Conservation (phyloP, 1,140 invertebrate species). For the Drosophila nannoptera region DNA sequence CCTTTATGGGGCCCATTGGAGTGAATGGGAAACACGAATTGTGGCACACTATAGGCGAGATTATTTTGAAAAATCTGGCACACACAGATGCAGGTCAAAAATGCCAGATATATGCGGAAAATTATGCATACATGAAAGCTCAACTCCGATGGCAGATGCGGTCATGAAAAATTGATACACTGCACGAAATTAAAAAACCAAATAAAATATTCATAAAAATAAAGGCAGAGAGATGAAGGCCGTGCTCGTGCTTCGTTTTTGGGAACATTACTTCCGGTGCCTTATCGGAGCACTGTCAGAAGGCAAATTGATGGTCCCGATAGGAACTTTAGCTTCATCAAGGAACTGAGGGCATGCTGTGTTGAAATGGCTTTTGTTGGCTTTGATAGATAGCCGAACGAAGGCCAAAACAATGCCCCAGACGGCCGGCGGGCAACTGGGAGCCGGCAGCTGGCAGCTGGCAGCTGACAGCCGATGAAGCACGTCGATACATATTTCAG, state of each 20-base stretch:
- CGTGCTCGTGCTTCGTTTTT: slow-evolving; percentile 9
- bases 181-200: no score
- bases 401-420: slow-evolving; percentile 27
- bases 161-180: no score
- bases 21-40: slow-evolving; percentile 13
- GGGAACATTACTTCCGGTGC: neutral
- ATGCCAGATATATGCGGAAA: no score
- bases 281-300: slow-evolving; percentile 39
- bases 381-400: slow-evolving; percentile 60
- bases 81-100: no score
- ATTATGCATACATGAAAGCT: no score
- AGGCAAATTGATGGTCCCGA: slow-evolving; percentile 60
- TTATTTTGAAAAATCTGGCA: no score
- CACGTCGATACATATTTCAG: slow-evolving; percentile 64
- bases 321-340: slow-evolving; percentile 40
- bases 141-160: no score
- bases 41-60: neutral
- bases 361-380: slow-evolving; percentile 63
- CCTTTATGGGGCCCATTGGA: slow-evolving; percentile 9
- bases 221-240: no score
- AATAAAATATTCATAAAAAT: no score
- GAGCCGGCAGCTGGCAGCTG: slow-evolving; percentile 36
- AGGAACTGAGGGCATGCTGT: slow-evolving; percentile 40
- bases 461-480: slow-evolving; percentile 37
- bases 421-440: slow-evolving; percentile 46